phyloP scores from a whole-genome alignment of 2,113 vertebrate species.

The Cinclus mexicanus region DNA sequence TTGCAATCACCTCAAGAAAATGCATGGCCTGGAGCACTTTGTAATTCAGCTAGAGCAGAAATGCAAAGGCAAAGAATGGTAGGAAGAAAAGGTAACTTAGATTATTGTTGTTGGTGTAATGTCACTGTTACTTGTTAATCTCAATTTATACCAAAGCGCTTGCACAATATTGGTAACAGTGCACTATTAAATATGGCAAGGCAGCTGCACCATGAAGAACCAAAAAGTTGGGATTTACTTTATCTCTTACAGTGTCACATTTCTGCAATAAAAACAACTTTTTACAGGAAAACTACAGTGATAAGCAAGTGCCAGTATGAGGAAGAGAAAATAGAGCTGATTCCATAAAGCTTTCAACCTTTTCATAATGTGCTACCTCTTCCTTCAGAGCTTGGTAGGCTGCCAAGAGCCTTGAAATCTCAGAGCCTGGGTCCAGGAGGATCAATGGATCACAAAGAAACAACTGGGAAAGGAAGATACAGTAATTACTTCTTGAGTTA shows the following conservation, averaged over 20 bases:
- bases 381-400: background rate
- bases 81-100: background rate
- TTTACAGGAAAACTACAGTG: background rate
- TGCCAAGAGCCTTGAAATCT: background rate
- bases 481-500: background rate
- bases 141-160: background rate
- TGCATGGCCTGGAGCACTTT: background rate
- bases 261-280: background rate
- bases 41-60: background rate
- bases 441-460: background rate
- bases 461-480: background rate
- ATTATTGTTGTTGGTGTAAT: background rate
- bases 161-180: background rate
- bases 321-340: background rate
- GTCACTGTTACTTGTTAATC: background rate
- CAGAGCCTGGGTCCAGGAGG: background rate
- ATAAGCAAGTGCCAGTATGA: fast-evolving
- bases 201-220: background rate
- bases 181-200: background rate
- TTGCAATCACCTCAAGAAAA: background rate
- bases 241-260: background rate
- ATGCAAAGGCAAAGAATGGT: background rate
- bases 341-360: background rate
- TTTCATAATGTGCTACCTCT: background rate
- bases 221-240: background rate